Evolutionary conservation across 2,888 invertebrate species (phyloP), one percentile per base, ranked within the genome.

Genomic region (Sesamia inferens): DNA sequence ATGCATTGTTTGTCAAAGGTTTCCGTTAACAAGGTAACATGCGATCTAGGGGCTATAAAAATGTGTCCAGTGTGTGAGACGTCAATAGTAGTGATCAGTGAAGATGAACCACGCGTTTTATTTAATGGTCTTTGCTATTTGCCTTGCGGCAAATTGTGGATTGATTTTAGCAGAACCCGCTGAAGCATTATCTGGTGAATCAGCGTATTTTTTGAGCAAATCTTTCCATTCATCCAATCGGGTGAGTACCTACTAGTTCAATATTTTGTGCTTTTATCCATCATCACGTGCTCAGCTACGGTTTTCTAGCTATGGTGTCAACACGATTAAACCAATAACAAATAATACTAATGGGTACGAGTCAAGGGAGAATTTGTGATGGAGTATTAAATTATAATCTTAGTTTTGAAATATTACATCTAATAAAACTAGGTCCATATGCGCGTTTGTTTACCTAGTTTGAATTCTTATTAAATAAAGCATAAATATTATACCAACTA

Each of bases 1-100:
- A 91, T 92, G 89, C 91, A 94, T 94, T 94, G 92, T 94, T 92
- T 94, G 92, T 92, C 91, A 93, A 91, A 91, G 90, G 89, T 91
- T 92, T 92, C 91, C 90, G 87, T 88, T 90, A 88, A 85, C 76
- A 80, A 79, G 76, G 39, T 74, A 84, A 84, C 93, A 93, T 92
- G 93, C 93, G 87, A 93, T 84, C 79, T 75, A 62, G 65, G 76
- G 74, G 77, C 78, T 94, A 94, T 94, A 94, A 91, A 93, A 89
- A 87, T 85, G 78, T 62, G 67, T 51, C 68, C 69, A 74, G 75
- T 68, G 51, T 68, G 51, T 70, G 62, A 71, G 76, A 78, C 73
- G 72, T 80, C 85, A 88, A 89, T 89, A 89, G 88, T 84, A 89
- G 89, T 88, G 88, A 87, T 84, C 88, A 88, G 89, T 85, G 74